phyloP scores from a whole-genome alignment of 2,888 invertebrate genomes.

The Ligdia adustata region DNA sequence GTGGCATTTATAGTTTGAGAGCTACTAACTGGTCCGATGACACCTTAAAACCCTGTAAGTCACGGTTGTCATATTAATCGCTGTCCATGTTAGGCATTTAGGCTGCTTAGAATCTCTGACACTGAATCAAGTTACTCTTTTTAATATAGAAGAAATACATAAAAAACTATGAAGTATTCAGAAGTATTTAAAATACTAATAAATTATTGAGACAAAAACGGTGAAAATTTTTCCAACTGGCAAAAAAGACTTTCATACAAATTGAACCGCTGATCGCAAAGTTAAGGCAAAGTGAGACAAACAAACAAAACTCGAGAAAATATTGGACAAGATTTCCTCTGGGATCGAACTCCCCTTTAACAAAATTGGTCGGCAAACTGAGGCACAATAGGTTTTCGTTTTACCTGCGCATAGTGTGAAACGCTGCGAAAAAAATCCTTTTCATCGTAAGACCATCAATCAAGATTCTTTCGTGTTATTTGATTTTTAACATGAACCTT shows the following conservation, averaged over 20 bases:
- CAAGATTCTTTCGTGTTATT: constrained; percentile 51
- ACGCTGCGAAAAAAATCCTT: constrained; percentile 34
- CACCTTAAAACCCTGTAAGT: no score
- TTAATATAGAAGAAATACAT: no score
- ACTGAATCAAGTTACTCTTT: no score
- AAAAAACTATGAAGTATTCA: no score
- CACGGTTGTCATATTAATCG: no score
- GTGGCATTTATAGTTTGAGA: no score
- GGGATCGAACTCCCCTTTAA: constrained; percentile 64
- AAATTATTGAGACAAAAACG: not conserved
- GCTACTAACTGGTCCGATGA: no score
- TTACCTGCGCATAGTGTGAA: constrained; percentile 40
- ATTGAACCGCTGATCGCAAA: constrained; percentile 30
- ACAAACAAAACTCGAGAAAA: constrained; percentile 57
- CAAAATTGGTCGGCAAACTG: constrained; percentile 71
- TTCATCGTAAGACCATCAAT: constrained; percentile 54
- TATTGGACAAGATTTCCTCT: constrained; percentile 68
- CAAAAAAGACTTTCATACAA: constrained; percentile 6
- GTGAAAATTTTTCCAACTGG: not conserved
- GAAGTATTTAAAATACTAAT: no score
- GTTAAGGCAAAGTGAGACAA: constrained; percentile 40
- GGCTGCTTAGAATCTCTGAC: no score
- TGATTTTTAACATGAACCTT: constrained; percentile 40
- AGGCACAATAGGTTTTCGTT: constrained; percentile 62
- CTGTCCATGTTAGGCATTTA: no score